These are phyloP conservation scores for Tortrix viridana DNA, from an alignment of 2,888 invertebrate genomes.

Conservation along the genomic window DNA sequence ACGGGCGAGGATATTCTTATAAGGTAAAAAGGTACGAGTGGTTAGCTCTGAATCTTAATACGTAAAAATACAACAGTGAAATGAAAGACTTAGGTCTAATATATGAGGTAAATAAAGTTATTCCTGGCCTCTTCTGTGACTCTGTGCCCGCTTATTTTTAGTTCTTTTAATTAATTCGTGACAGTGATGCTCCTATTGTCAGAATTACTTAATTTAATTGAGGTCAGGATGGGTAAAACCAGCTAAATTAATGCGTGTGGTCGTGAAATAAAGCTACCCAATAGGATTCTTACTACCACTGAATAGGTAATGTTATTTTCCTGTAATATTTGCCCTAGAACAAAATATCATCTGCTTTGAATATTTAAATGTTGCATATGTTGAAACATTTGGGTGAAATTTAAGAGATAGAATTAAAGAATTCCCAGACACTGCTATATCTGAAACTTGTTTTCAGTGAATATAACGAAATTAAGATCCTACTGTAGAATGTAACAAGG, in stretches of 20 bases:
- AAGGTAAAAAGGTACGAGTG: neutral
- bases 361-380: no score
- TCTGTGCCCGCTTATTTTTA: slow-evolving; percentile 34
- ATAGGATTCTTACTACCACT: neutral
- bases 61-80: neutral
- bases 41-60: neutral
- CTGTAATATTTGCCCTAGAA: no score
- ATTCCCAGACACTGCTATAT: no score
- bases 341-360: no score
- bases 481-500: no score
- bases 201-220: slow-evolving; percentile 23
- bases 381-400: no score
- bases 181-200: slow-evolving; percentile 20
- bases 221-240: slow-evolving; percentile 25
- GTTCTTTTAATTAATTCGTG: slow-evolving; percentile 29
- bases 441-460: no score
- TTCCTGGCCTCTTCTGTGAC: slow-evolving; percentile 18
- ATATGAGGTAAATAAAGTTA: slow-evolving; percentile 14
- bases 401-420: no score
- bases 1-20: neutral
- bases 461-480: no score
- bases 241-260: slow-evolving; percentile 4
- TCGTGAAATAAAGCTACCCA: neutral
- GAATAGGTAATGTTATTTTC: no score
- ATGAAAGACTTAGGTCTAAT: neutral